Evolutionary conservation across 1,140 invertebrate species (phyloP).

Genomic region (Daktulosphaira vitifoliae): DNA sequence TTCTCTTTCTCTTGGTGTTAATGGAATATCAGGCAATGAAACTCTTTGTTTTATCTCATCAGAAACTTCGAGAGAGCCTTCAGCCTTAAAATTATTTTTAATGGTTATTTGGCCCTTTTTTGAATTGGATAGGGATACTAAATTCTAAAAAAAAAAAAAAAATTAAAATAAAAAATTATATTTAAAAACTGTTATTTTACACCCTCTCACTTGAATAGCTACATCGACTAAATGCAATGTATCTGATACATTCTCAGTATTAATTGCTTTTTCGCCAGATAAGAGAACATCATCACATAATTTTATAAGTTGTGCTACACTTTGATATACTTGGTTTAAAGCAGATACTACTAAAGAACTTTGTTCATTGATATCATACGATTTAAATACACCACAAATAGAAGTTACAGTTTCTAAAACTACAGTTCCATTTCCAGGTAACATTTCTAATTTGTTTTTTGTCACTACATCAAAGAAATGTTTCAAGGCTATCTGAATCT

Average conservation of each 20-base stretch:
- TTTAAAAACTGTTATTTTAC: conserved; percentile 40
- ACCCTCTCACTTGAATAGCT: conserved; percentile 71
- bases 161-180: not conserved
- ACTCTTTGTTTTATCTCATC: conserved; percentile 49
- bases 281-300: conserved; percentile 76
- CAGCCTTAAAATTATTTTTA: conserved; percentile 18
- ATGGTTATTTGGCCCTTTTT: conserved; percentile 46
- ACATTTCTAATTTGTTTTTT: conserved; percentile 83
- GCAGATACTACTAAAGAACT: conserved; percentile 62
- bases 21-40: conserved; percentile 69
- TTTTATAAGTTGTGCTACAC: conserved; percentile 74
- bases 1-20: conserved; percentile 65
- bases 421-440: conserved; percentile 84
- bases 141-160: conserved; percentile 45
- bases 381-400: conserved; percentile 66
- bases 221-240: conserved; percentile 68
- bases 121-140: conserved; percentile 55
- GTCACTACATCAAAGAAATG: conserved; percentile 85
- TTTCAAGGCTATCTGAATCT: conserved; percentile 67
- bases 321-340: conserved; percentile 76
- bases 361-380: conserved; percentile 59
- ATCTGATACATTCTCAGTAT: conserved; percentile 64
- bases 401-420: conserved; percentile 83
- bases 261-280: conserved; percentile 53
- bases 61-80: conserved; percentile 8